Conservation (phyloP, 2,797 vertebrate genomes). For the Epinephelus malabaricus region DNA sequence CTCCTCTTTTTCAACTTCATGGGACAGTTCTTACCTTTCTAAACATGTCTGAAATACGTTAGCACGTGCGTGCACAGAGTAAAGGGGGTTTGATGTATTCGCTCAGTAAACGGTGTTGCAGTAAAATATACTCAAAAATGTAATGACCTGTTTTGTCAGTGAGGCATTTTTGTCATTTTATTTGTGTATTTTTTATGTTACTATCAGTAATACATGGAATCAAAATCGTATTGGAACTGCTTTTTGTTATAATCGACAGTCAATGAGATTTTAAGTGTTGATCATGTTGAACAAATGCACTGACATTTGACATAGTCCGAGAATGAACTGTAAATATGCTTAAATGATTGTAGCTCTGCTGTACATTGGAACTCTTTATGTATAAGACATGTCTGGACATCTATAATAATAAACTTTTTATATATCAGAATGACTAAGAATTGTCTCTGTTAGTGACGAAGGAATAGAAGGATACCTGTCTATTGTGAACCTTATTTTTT, state of each 20-base stretch:
- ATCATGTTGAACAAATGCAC: slow-evolving; percentile 72
- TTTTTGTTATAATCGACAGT: slow-evolving; percentile 56
- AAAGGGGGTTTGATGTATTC: slow-evolving; percentile 54
- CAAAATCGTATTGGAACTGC: slow-evolving; percentile 58
- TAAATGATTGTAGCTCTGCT: slow-evolving; percentile 72
- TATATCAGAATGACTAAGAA: slow-evolving; percentile 43
- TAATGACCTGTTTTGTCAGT: slow-evolving; percentile 82
- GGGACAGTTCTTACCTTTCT: slow-evolving; percentile 44
- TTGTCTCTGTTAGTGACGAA: background rate
- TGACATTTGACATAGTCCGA: slow-evolving; percentile 67
- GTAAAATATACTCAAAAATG: slow-evolving; percentile 75
- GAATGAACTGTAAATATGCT: slow-evolving; percentile 76
- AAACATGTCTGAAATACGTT: slow-evolving; percentile 42
- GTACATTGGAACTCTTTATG: slow-evolving; percentile 75
- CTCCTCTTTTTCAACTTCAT: slow-evolving; percentile 16
- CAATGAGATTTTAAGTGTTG: slow-evolving; percentile 68
- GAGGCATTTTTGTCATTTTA: slow-evolving; percentile 76
- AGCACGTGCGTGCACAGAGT: slow-evolving; percentile 27
- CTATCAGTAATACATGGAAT: slow-evolving; percentile 59
- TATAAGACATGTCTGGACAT: slow-evolving; percentile 71
- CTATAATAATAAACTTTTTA: slow-evolving; percentile 80
- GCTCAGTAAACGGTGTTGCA: slow-evolving; percentile 64
- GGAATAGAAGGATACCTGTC: background rate
- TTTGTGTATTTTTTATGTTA: slow-evolving; percentile 63
- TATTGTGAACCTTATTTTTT: background rate